These are phyloP conservation scores for Chelmon rostratus DNA, from an alignment of 2,797 vertebrate genomes.

Conservation along the genomic window DNA sequence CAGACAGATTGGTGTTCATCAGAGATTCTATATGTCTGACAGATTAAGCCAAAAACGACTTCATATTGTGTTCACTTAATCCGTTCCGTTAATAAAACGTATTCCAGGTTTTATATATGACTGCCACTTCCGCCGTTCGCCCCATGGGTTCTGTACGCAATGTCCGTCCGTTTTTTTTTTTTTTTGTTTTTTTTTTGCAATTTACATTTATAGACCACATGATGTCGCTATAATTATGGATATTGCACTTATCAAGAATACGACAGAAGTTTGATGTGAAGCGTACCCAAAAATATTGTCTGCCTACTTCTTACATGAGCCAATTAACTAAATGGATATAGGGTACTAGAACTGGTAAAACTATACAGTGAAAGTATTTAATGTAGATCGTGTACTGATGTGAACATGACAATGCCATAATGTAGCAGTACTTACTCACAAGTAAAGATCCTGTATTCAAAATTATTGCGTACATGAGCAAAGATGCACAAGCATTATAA, in stretches of 20 bases:
- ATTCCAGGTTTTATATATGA: neutral
- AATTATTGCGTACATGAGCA: neutral
- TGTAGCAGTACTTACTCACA: neutral
- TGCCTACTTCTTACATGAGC: neutral
- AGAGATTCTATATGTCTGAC: neutral
- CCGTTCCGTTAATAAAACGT: neutral
- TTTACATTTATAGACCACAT: slow-evolving; percentile 44
- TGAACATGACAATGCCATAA: neutral
- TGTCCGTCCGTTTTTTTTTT: slow-evolving; percentile 1
- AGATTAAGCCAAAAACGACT: neutral
- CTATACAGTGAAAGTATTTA: neutral
- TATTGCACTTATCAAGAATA: neutral
- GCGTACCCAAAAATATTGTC: neutral
- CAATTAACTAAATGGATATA: too few species aligned
- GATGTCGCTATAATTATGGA: slow-evolving; percentile 54
- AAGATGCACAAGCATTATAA: neutral
- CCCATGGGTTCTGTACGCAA: slow-evolving; percentile 10
- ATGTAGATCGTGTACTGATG: neutral
- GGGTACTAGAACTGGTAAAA: neutral
- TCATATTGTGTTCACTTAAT: neutral
- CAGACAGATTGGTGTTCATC: rapidly evolving
- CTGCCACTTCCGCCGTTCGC: neutral
- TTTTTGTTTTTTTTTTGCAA: neutral
- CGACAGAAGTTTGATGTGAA: neutral
- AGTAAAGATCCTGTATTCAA: neutral